Base-by-base conservation (phyloP, 30 jellyfish, hydroid and myxozoan genomes). In the Hydractinia symbiolongicarpus region DNA sequence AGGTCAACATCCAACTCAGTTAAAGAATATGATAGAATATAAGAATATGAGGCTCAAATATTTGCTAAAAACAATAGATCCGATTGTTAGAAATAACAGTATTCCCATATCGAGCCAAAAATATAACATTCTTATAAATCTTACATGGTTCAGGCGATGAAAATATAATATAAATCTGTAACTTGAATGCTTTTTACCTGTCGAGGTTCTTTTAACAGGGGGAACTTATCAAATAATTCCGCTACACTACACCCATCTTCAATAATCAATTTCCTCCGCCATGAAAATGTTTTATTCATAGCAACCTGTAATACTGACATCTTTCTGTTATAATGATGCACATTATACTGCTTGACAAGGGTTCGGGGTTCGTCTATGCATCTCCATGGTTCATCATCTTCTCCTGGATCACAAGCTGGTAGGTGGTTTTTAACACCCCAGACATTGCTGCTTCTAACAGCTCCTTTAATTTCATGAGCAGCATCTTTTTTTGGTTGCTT, bases 291-390 rank as follows among this genome's bases (percentile, higher is more conserved):
- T 58, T 58, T 58, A 16, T 58, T 16, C 69, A 58, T 58, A 16
- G 69, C 15, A 16, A 16, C 19, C 19, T 58, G 69, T 16, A 58
- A 58, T 16, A 58, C 15, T 58, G 69, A 58, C 69, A 58, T 11
- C 19, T 58, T 58, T 16, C 69, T 58, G 69, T 58, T 58, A 16
- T 58, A 58, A 11, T 13, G 15, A 58, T 58, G 69, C 17, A 16
- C 19, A 16, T 16, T 58, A 16, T 58, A 58, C 19, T 58, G 69
- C 19, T 58, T 58, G 69, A 16, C 69, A 58, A 58, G n/a, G n/a
- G n/a, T n/a, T n/a, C n/a, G n/a, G 15, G 19, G 69, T 58, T 58
- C 19, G 69, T 16, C 69, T 58, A 58, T 58, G 69, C 69, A 58
- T 11, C 19, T 58, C 69, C 69, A 58, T 58, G 19, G 69, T 58